These are phyloP conservation scores for Arrhopalites spinosus DNA, from an alignment of 2,888 invertebrate genomes.

Conservation along the genomic window DNA sequence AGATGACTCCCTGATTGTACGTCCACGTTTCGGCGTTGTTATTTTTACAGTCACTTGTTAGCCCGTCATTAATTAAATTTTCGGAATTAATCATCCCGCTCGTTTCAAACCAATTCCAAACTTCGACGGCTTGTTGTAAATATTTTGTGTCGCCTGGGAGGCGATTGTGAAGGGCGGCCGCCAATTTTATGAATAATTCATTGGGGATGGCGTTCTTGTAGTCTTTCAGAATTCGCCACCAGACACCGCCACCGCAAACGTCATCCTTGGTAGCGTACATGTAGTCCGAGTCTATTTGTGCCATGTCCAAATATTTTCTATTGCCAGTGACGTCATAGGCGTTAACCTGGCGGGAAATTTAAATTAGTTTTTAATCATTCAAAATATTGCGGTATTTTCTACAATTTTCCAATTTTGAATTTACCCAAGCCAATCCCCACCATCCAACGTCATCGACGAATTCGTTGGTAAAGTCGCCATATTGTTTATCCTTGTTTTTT, in stretches of 20 bases:
- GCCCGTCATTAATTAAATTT: slow-evolving; percentile 50
- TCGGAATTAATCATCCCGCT: slow-evolving; percentile 51
- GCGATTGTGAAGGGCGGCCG: slow-evolving; percentile 50
- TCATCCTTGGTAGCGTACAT: slow-evolving; percentile 47
- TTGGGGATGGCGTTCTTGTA: slow-evolving; percentile 55
- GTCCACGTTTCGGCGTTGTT: slow-evolving; percentile 47
- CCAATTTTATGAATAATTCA: slow-evolving; percentile 50
- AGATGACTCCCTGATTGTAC: slow-evolving; percentile 52
- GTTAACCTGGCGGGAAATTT: slow-evolving; percentile 24
- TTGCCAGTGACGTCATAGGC: slow-evolving; percentile 52
- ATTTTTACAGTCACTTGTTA: slow-evolving; percentile 45
- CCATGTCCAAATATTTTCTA: slow-evolving; percentile 50
- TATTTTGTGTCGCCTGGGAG: slow-evolving; percentile 52
- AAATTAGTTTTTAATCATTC: neutral
- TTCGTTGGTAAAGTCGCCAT: slow-evolving; percentile 33
- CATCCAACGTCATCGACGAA: slow-evolving; percentile 44
- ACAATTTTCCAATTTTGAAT: too few relatives aligned
- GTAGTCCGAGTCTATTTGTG: slow-evolving; percentile 49
- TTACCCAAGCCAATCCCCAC: slow-evolving; percentile 52
- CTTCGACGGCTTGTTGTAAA: slow-evolving; percentile 46
- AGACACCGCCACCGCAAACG: slow-evolving; percentile 53
- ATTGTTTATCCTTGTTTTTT: slow-evolving; percentile 35
- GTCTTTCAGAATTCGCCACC: slow-evolving; percentile 48
- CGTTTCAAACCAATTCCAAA: slow-evolving; percentile 47
- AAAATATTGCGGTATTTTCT: too few relatives aligned